A percentile compares a stretch with the other conserved stretches of the same genome.
Conservation (phyloP, 2,113 vertebrate genomes). For the Myotis lucifugus region DNA sequence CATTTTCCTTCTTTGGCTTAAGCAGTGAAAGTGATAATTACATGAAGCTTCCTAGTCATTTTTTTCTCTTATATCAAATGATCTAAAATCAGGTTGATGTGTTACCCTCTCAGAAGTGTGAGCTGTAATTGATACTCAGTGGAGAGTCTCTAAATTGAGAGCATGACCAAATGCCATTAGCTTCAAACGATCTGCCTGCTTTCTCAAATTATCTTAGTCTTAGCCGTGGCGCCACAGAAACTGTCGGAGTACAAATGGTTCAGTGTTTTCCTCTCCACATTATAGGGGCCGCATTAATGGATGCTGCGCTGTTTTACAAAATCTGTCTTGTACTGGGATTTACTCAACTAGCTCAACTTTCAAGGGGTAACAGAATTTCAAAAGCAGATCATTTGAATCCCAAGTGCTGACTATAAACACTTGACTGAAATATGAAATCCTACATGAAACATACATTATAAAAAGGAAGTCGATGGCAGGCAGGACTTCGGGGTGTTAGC, state of each 20-base stretch:
- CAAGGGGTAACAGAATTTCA: conserved; percentile 4
- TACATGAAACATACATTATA: background rate
- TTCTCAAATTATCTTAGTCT: conserved; percentile 62
- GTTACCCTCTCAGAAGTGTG: conserved; percentile 39
- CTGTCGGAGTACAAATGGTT: conserved; percentile 6
- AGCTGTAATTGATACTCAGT: conserved; percentile 54
- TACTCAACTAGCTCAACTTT: background rate
- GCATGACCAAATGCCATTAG: background rate
- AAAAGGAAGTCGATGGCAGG: background rate
- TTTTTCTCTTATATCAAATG: conserved; percentile 4
- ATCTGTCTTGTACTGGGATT: background rate
- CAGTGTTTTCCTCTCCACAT: background rate
- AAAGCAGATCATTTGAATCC: background rate
- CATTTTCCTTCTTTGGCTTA: conserved; percentile 53
- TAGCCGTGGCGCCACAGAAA: conserved; percentile 9
- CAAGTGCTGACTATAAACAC: background rate
- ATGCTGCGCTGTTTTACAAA: background rate
- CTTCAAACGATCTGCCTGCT: conserved; percentile 50
- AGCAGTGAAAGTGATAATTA: conserved; percentile 53
- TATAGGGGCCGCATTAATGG: background rate
- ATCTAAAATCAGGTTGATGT: conserved; percentile 37
- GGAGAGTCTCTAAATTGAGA: conserved; percentile 61
- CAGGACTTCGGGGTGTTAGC: background rate
- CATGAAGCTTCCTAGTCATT: conserved; percentile 30
- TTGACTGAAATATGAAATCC: background rate